phyloP scores from a whole-genome alignment of 2,113 vertebrate species.

The Rhizomys pruinosus region DNA sequence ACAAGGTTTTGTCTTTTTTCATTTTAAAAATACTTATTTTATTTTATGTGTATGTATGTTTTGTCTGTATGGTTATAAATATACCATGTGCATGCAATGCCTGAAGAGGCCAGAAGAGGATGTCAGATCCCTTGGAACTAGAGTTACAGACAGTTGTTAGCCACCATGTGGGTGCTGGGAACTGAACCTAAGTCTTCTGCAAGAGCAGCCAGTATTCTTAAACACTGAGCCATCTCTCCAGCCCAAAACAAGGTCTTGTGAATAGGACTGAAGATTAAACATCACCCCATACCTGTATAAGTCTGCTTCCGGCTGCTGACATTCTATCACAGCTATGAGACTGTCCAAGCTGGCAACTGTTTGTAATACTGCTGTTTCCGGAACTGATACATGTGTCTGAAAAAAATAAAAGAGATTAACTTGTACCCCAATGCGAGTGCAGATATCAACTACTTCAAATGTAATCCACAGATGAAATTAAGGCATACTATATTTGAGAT shows the following conservation, averaged over 20 bases:
- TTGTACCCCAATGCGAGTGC: neutral
- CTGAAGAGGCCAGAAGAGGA: too few relatives aligned
- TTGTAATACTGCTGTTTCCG: constrained; percentile 95
- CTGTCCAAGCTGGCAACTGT: constrained; percentile 93
- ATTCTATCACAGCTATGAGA: constrained; percentile 95
- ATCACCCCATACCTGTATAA: constrained; percentile 92
- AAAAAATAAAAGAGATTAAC: constrained; percentile 13
- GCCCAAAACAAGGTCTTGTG: neutral
- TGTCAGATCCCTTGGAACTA: too few relatives aligned
- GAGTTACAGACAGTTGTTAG: too few relatives aligned
- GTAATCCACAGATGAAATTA: constrained; percentile 22
- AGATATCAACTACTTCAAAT: constrained; percentile 26
- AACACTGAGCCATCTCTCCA: too few relatives aligned
- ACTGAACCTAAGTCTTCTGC: too few relatives aligned
- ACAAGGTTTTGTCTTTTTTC: neutral
- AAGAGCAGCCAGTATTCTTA: too few relatives aligned
- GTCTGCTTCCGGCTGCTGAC: constrained; percentile 97
- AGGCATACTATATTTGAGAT: neutral
- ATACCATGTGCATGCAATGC: too few relatives aligned
- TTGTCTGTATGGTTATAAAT: too few relatives aligned
- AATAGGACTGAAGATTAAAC: neutral
- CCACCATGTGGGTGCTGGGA: too few relatives aligned
- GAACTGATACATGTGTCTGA: constrained; percentile 94
- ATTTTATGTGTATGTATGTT: too few relatives aligned
- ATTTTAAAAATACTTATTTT: too few relatives aligned